These are phyloP conservation scores for Mesaphorura yosii DNA, from an alignment of 1,140 invertebrate species.

Conservation along the genomic window DNA sequence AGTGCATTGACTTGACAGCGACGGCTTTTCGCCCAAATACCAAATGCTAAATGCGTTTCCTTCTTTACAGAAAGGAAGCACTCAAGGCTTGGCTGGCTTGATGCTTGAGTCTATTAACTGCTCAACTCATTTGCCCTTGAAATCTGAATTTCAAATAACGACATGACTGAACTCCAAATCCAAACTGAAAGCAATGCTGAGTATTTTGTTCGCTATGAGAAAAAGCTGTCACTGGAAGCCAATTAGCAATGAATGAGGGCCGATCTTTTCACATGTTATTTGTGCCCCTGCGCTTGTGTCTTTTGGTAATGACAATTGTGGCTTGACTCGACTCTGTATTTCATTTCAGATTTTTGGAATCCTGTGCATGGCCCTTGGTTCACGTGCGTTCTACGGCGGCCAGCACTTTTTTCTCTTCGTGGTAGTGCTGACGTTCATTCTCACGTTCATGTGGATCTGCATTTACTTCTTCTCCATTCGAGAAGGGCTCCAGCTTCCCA, in stretches of 20 bases:
- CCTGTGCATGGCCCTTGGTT: slow-evolving; percentile 62
- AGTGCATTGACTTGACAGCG: too few species aligned
- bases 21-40: too few species aligned
- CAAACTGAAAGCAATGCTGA: too few species aligned
- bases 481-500: slow-evolving; percentile 59
- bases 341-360: slow-evolving; percentile 57
- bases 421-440: slow-evolving; percentile 63
- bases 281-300: too few species aligned
- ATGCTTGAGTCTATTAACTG: too few species aligned
- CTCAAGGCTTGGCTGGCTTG: too few species aligned
- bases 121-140: too few species aligned
- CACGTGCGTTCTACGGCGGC: slow-evolving; percentile 47
- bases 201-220: background rate
- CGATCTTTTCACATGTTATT: background rate
- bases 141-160: too few species aligned
- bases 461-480: slow-evolving; percentile 66
- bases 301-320: too few species aligned
- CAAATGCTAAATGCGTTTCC: too few species aligned
- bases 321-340: background rate
- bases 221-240: background rate
- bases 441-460: slow-evolving; percentile 65
- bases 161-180: too few species aligned
- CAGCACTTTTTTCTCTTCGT: slow-evolving; percentile 75
- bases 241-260: background rate
- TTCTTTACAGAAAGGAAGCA: too few species aligned